phyloP scores from a whole-genome alignment of 1,140 invertebrate genomes.

The Drosophila baimaii region DNA sequence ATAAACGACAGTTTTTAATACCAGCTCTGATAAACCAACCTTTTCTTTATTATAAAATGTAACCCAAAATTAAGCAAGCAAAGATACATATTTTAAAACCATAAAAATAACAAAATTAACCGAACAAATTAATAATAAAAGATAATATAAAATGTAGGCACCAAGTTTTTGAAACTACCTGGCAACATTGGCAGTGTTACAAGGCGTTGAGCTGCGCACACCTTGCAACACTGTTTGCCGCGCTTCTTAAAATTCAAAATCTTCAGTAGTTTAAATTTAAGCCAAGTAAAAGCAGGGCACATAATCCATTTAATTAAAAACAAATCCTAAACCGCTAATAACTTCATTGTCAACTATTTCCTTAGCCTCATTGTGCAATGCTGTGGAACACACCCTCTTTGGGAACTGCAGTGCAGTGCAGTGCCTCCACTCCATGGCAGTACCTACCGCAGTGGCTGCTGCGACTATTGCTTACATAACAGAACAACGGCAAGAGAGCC shows the following conservation, averaged over 20 bases:
- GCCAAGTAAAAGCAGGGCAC: neutral
- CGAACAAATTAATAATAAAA: neutral
- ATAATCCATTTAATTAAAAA: constrained; percentile 1
- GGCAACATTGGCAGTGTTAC: constrained; percentile 3
- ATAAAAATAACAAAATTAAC: neutral
- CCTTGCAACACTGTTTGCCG: constrained; percentile 39
- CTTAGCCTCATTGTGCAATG: constrained; percentile 12
- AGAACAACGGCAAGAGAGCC: constrained; percentile 45
- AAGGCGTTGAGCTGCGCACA: neutral
- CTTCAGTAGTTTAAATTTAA: neutral
- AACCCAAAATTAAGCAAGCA: no score
- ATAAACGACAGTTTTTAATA: no score
- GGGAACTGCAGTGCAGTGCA: neutral
- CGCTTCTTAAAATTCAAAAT: constrained; percentile 5
- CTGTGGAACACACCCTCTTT: constrained; percentile 18
- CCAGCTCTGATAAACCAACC: no score
- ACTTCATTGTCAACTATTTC: constrained; percentile 31
- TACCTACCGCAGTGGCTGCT: constrained; percentile 70
- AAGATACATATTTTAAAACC: neutral
- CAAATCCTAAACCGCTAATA: constrained; percentile 3
- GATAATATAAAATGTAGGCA: neutral
- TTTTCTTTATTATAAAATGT: no score
- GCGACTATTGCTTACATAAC: constrained; percentile 68
- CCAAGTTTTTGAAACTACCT: neutral
- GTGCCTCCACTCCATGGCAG: constrained; percentile 7